Conservation (phyloP, 2,113 vertebrate genomes). For the Microtus richardsoni region DNA sequence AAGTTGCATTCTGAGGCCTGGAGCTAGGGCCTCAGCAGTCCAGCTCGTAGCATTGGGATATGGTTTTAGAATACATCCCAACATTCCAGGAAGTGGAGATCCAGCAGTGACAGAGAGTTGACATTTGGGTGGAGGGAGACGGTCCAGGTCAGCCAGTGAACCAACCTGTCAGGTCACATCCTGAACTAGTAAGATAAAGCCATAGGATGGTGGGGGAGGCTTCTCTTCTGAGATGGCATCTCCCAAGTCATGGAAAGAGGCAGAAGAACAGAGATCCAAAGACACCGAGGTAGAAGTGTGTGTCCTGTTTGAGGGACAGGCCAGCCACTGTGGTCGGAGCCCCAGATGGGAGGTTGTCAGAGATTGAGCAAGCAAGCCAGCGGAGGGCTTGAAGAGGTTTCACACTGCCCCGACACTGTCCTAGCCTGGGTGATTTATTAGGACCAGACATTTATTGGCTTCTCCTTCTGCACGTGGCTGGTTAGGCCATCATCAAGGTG, state of each 20-base stretch:
- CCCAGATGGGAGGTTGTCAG: neutral
- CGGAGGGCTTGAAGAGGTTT: neutral
- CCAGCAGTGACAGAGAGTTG: neutral
- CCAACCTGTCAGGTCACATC: neutral
- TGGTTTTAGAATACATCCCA: neutral
- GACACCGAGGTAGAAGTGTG: neutral
- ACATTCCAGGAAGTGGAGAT: neutral
- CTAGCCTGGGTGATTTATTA: neutral
- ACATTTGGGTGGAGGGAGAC: neutral
- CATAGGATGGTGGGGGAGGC: neutral
- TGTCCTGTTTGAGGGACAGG: neutral
- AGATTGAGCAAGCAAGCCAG: neutral
- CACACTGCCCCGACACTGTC: neutral
- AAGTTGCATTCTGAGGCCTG: neutral
- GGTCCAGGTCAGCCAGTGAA: neutral
- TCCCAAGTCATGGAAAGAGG: neutral
- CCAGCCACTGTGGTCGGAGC: neutral
- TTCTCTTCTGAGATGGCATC: neutral
- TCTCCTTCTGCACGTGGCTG: neutral
- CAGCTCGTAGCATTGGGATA: fast-evolving
- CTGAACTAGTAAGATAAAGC: neutral
- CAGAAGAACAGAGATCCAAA: neutral
- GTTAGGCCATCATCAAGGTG: neutral
- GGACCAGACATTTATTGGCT: neutral
- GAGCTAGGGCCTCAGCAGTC: neutral